Percentiles rank a stretch among this genome's conserved stretches.
Conservation (phyloP, 2,888 invertebrate species). For the Heliconius erato region DNA sequence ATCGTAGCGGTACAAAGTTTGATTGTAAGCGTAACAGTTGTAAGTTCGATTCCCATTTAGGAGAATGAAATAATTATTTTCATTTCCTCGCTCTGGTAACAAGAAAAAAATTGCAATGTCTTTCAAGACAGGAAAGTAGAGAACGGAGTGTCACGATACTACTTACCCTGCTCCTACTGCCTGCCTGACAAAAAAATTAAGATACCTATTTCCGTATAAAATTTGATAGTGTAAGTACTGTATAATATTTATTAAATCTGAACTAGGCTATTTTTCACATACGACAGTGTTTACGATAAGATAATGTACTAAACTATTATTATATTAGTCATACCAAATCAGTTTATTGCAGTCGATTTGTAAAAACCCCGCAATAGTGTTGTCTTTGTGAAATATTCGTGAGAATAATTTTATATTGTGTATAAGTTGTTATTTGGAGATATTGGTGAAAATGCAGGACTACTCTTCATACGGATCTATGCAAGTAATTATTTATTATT, state of each 20-base stretch:
- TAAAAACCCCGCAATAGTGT: slow-evolving; percentile 4
- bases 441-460: slow-evolving; percentile 22
- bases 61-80: too few relatives aligned
- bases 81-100: too few relatives aligned
- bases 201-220: too few relatives aligned
- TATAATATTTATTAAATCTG: not conserved
- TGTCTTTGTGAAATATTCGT: not conserved
- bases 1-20: too few relatives aligned
- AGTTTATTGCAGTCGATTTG: slow-evolving; percentile 28
- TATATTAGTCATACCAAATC: slow-evolving; percentile 29
- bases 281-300: slow-evolving; percentile 25
- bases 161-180: too few relatives aligned
- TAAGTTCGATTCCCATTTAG: too few relatives aligned
- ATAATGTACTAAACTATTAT: slow-evolving; percentile 26
- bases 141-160: too few relatives aligned
- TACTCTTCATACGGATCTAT: slow-evolving; percentile 36
- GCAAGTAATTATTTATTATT: slow-evolving; percentile 29
- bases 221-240: not conserved
- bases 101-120: too few relatives aligned
- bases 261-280: not conserved
- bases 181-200: too few relatives aligned
- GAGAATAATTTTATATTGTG: not conserved
- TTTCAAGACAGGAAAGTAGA: too few relatives aligned
- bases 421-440: not conserved
- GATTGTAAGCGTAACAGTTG: too few relatives aligned